phyloP scores from a whole-genome alignment of 2,797 vertebrate genomes.

The Bovichtus variegatus region DNA sequence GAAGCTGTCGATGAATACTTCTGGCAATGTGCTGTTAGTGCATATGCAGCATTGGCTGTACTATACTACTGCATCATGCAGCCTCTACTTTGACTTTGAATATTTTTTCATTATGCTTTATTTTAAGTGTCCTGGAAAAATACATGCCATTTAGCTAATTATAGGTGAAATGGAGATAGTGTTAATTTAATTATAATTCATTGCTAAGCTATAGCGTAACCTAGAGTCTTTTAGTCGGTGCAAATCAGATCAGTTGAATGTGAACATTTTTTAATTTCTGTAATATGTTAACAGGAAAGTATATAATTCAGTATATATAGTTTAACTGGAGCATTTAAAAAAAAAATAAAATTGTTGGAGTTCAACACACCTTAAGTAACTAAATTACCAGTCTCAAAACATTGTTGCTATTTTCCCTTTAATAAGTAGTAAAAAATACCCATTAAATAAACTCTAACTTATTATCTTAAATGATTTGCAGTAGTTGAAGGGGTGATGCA shows the following conservation, averaged over 20 bases:
- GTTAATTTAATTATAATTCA: neutral
- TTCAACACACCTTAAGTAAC: neutral
- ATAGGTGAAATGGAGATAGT: neutral
- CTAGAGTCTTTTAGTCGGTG: neutral
- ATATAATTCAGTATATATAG: neutral
- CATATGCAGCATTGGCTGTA: neutral
- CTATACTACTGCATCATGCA: neutral
- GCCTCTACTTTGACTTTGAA: conserved; percentile 6
- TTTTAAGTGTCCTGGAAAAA: neutral
- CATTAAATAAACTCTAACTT: neutral
- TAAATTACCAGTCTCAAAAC: neutral
- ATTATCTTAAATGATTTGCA: neutral
- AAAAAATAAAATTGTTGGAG: no score
- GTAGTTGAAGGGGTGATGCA: neutral
- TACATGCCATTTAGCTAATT: neutral
- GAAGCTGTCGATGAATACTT: conserved; percentile 11
- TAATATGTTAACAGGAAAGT: neutral
- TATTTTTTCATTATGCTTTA: neutral
- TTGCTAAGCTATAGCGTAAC: neutral
- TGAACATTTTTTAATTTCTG: neutral
- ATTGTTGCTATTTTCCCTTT: neutral
- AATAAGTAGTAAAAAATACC: neutral
- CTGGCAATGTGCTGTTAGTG: neutral
- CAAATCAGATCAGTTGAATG: neutral
- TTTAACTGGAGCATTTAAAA: neutral